Evolutionary conservation across 2,888 invertebrate species (phyloP), one percentile per base, ranked within the genome.

Genomic region (Cheilosia soror): DNA sequence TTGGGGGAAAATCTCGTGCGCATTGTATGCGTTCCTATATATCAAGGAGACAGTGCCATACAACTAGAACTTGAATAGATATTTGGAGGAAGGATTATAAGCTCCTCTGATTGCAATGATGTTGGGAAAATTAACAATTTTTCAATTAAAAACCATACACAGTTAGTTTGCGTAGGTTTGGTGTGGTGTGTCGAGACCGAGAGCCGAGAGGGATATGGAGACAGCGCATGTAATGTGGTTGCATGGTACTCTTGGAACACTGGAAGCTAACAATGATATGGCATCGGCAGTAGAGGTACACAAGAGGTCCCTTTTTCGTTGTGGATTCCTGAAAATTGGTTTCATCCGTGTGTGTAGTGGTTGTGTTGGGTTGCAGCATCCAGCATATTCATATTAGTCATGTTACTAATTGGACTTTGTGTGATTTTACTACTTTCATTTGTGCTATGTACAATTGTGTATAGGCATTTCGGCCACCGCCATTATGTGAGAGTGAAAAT

Each of bases 141-240:
- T 91, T 90, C 91, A 91, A 91, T 91, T 91, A 91, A 92, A 92
- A 91, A 92, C 91, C 91, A 91, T 92, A 92, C 88, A 87, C 88
- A 89, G 33, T n/a, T 31, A 33, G 33, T 25, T 11, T 49, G 71
- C 7, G 71, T 33, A 25, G 60, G 58, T 58, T 58, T 27, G 9
- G 27, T 20, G 33, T 31, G 29, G 11, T 9, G 29, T 31, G 20
- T 31, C 7, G 20, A 25, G 31, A 37, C 37, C 37, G 37, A 37
- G 37, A 37, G 37, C 37, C 37, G 37, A 37, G 37, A 37, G 37
- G 37, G 37, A 37, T 11, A 5, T 5, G n/a, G 11, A 55, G 11
- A 9, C 9, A 9, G 58, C 31, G 27, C 25, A 13, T 57, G 25
- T 58, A 58, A 58, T 58, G 69, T 15, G 69, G 69, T 69, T 69